Conservation (phyloP, 2,113 vertebrate species). For the Sinocyclocheilus anophthalmus region DNA sequence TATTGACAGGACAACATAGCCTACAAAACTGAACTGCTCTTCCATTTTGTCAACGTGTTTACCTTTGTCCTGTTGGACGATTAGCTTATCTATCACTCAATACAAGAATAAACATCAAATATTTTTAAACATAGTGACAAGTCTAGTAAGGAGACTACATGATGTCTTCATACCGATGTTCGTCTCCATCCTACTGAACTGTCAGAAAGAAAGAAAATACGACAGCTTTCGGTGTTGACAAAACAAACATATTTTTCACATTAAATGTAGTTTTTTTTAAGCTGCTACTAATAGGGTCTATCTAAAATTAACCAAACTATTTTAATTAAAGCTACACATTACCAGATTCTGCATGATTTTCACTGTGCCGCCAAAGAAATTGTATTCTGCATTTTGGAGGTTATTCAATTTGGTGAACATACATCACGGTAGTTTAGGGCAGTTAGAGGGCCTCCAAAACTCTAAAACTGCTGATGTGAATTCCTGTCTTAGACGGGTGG, state of each 20-base stretch:
- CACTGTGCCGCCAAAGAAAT: neutral
- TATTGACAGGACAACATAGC: no score
- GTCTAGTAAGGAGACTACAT: no score
- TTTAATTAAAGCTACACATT: no score
- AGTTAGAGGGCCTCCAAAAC: neutral
- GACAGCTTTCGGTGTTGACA: neutral
- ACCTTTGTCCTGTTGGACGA: no score
- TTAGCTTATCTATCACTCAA: neutral
- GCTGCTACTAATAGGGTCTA: no score
- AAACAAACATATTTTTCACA: neutral
- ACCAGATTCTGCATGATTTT: neutral
- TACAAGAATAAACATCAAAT: neutral
- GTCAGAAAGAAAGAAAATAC: no score
- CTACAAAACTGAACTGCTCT: no score
- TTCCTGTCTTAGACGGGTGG: constrained; percentile 64
- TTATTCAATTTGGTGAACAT: neutral
- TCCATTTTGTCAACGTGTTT: no score
- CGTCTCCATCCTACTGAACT: no score
- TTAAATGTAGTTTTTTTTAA: neutral
- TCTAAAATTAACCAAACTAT: no score
- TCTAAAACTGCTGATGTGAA: constrained; percentile 51
- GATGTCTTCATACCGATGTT: no score
- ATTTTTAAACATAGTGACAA: neutral
- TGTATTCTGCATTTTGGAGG: neutral
- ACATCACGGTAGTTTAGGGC: neutral